Evolutionary conservation across 2,797 vertebrate species (phyloP), one percentile per base, ranked within the genome.

Genomic region (Balearica regulorum): DNA sequence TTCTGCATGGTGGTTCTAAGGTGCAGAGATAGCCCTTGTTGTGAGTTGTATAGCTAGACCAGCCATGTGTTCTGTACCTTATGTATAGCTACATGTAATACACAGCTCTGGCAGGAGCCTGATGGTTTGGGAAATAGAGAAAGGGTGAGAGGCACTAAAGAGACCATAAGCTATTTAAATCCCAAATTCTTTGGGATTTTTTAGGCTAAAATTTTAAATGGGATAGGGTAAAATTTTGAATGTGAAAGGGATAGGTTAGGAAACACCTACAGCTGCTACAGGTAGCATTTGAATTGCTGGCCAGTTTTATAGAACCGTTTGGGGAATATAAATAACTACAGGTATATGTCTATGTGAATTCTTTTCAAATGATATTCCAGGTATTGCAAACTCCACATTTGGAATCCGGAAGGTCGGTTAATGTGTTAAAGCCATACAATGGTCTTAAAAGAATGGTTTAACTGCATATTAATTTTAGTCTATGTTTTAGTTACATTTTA

Each of bases 11-110:
- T 31, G 89, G 46, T 70, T 20, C 11, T 28, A 11, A 35, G 21
- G 28, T 37, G 17, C 61, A 78, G 69, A 33, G 49, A 29, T 10
- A 37, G 26, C 13, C n/a, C 10, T 11, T 31, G 17, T n/a, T 28
- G 25, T 2, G 3, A 79, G 14, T 16, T 71, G 28, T 48, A 6
- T 4, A 35, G 33, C 24, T 73, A 69, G 55, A 13, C 11, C 3
- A 3, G 11, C 55, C 25, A 1, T 9, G 6, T 1, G 2, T 49
- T 66, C 71, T 61, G 19, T 70, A 6, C 2, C 0, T 41, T 31
- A 37, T 16, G 17, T 43, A 1, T 7, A 49, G 31, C 17, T 57
- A 26, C 2, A 4, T 19, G 5, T 20, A n/a, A 33, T 18, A 70
- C 4, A 2, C 5, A 46, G 61, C 53, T 82, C 44, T 39, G 31